Base-by-base conservation (phyloP, 2,888 invertebrate genomes). In the Plagiodera versicolora region DNA sequence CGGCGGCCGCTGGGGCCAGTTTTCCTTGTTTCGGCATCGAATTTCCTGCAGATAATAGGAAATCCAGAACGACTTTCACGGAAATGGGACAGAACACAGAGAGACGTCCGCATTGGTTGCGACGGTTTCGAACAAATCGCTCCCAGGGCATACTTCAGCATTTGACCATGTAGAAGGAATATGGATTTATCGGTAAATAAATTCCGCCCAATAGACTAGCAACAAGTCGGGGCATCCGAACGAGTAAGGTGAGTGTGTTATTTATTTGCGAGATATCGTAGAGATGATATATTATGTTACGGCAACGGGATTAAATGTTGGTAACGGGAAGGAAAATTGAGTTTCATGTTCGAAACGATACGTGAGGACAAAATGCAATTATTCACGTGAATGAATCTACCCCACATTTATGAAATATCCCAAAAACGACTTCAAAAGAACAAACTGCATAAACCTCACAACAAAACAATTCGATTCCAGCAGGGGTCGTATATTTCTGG, bases 21-120 rank as follows among this genome's bases (percentile, higher is more conserved):
- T 52, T 58, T 54, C 61, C 61, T 61, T 57, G 65, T 61, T 59
- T 63, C 57, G 50, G 54, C 48, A 55, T 56, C 58, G 61, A 65
- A 61, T 65, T 65, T 65, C 65, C 65, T 58, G 65, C 47, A 30
- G 63, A 61, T 65, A 65, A 65, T 63, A 55, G 65, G 61, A 61
- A 63, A 63, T 65, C 61, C 61, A 55, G 58, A 56, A 59, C 61
- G 65, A 65, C 61, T 63, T 61, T 65, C 63, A 65, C 63, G 65
- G 65, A 65, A 65, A 65, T 65, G 57, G 44, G 49, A 63, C 54
- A 44, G 59, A 61, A 57, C 35, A 58, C 58, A 60, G 60, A 32
- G 59, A 14, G n/a, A n/a, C 39, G 58, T 44, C 49, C 51, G 56
- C 52, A 60, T 59, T 55, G 51, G 56, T 39, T 45, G 18, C 48